These are phyloP conservation scores for Cladopsammia gracilis DNA, from an alignment of 64 coral and sea anemone species.

Conservation along the genomic window DNA sequence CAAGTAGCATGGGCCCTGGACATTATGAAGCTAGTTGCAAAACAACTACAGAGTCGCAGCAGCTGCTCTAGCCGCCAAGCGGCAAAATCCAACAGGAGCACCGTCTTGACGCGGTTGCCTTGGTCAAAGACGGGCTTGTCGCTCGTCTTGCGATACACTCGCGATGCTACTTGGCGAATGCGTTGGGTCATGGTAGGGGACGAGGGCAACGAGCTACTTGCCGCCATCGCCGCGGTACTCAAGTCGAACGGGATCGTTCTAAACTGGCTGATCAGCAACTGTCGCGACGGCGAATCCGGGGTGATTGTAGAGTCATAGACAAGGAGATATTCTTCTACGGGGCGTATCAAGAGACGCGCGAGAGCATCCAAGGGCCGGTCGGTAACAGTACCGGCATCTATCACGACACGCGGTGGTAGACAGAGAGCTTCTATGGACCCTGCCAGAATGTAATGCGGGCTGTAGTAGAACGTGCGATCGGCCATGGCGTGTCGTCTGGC, in stretches of 20 bases:
- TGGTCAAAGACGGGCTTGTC: not conserved
- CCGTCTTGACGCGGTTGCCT: not conserved
- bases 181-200: not conserved
- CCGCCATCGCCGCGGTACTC: not conserved
- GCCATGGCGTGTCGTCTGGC: not conserved
- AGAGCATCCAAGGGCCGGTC: not conserved
- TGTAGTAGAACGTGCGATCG: not conserved
- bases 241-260: not conserved
- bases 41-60: not conserved
- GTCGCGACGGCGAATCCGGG: not conserved
- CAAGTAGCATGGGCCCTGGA: not conserved
- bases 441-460: not conserved
- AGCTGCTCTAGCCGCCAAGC: not conserved
- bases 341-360: not conserved
- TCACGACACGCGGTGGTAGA: not conserved
- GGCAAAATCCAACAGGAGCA: not conserved
- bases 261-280: not conserved
- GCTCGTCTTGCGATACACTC: not conserved
- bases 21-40: not conserved
- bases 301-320: not conserved
- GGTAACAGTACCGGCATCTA: not conserved
- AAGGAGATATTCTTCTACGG: not conserved
- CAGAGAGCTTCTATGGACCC: not conserved
- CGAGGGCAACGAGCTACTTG: not conserved
- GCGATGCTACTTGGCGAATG: not conserved